phyloP scores from a whole-genome alignment of 2,888 invertebrate genomes.

The Phania funesta region DNA sequence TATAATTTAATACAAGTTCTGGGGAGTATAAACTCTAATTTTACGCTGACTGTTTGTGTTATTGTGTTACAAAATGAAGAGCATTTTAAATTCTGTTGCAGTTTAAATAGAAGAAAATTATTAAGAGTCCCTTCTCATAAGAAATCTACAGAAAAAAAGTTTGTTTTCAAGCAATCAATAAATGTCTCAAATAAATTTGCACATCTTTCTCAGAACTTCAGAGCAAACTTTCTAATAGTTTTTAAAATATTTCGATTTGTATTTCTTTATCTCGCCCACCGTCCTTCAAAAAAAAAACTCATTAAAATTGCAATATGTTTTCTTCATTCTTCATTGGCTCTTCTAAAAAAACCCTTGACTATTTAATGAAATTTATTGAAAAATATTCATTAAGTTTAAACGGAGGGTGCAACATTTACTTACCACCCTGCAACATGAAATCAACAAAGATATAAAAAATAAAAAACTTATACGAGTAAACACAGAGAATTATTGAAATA shows the following conservation, averaged over 20 bases:
- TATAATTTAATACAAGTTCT: conserved; percentile 35
- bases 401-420: neutral
- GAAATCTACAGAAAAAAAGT: too few relatives aligned
- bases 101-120: too few relatives aligned
- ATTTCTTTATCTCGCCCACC: neutral
- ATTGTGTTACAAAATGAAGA: too few relatives aligned
- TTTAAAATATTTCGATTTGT: neutral
- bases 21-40: conserved; percentile 11
- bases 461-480: conserved; percentile 20
- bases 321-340: conserved; percentile 15
- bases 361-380: conserved; percentile 32
- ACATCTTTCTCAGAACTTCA: too few relatives aligned
- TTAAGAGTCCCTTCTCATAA: too few relatives aligned
- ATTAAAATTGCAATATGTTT: conserved; percentile 21
- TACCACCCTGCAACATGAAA: neutral
- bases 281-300: neutral
- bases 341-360: conserved; percentile 13
- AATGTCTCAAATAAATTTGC: too few relatives aligned
- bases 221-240: too few relatives aligned
- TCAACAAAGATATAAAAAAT: neutral
- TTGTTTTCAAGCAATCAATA: too few relatives aligned
- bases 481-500: conserved; percentile 20
- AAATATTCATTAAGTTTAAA: conserved; percentile 13
- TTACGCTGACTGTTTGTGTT: too few relatives aligned
- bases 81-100: too few relatives aligned